phyloP scores from a whole-genome alignment of 2,888 invertebrate genomes.

The Thecocarcelia acutangulata region DNA sequence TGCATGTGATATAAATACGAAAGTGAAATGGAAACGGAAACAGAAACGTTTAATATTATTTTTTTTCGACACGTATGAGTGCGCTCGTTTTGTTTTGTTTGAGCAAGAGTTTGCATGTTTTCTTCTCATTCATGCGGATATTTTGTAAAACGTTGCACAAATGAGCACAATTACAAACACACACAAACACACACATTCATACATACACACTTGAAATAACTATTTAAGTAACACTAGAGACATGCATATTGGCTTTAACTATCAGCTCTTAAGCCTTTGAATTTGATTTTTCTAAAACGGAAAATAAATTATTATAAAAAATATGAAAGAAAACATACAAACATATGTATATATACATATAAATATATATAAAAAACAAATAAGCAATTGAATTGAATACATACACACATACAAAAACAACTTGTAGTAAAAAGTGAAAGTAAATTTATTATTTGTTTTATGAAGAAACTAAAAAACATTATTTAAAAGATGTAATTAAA shows the following conservation, averaged over 20 bases:
- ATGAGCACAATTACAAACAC: neutral
- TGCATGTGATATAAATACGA: slow-evolving; percentile 39
- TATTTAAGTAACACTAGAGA: slow-evolving; percentile 34
- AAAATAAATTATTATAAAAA: slow-evolving; percentile 42
- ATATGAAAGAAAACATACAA: too few relatives aligned
- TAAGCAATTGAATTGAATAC: neutral
- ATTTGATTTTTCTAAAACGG: slow-evolving; percentile 55
- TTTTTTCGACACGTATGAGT: slow-evolving; percentile 38
- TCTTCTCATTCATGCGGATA: slow-evolving; percentile 35
- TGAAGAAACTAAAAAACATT: too few relatives aligned
- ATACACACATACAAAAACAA: too few relatives aligned
- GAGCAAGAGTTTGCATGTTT: neutral
- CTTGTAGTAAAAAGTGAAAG: too few relatives aligned
- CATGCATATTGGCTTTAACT: slow-evolving; percentile 39
- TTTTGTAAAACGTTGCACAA: slow-evolving; percentile 20
- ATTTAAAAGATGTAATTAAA: too few relatives aligned
- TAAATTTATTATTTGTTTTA: too few relatives aligned
- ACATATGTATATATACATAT: slow-evolving; percentile 16
- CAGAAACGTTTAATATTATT: slow-evolving; percentile 56
- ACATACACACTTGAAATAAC: slow-evolving; percentile 21
- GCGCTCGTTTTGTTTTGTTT: slow-evolving; percentile 18
- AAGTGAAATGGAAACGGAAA: slow-evolving; percentile 66
- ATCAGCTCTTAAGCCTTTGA: slow-evolving; percentile 37
- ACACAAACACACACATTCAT: too few relatives aligned
- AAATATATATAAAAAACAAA: slow-evolving; percentile 19